These are phyloP conservation scores for Sitophilus oryzae DNA, from an alignment of 1,140 invertebrate species.

Conservation along the genomic window DNA sequence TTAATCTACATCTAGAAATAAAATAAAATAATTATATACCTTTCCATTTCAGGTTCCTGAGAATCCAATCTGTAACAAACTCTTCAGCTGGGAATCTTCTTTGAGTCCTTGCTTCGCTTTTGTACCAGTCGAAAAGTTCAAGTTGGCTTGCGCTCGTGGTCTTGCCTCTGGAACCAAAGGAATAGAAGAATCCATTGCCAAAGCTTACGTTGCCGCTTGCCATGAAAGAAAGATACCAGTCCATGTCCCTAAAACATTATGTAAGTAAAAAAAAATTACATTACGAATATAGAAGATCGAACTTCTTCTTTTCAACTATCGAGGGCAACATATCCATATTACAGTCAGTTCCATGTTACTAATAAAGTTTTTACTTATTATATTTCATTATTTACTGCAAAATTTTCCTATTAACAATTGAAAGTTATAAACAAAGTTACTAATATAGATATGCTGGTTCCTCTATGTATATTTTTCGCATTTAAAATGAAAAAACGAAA, in stretches of 20 bases:
- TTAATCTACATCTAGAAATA: too few relatives aligned
- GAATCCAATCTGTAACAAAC: constrained; percentile 51
- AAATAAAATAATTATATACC: too few relatives aligned
- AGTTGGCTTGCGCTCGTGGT: constrained; percentile 61
- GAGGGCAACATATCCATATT: neutral
- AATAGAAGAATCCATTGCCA: constrained; percentile 50
- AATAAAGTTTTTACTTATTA: neutral
- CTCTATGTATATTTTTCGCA: too few relatives aligned
- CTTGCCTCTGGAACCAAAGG: constrained; percentile 45
- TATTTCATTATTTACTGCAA: neutral
- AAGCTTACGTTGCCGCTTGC: constrained; percentile 55
- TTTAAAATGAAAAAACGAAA: too few relatives aligned
- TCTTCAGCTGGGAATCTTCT: constrained; percentile 57
- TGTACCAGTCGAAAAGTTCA: constrained; percentile 45
- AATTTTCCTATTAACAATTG: too few relatives aligned
- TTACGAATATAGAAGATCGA: too few relatives aligned
- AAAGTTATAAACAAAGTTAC: constrained; percentile 7
- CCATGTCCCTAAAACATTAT: constrained; percentile 53
- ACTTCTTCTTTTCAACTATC: neutral
- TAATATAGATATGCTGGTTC: too few relatives aligned
- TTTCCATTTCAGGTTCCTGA: constrained; percentile 9
- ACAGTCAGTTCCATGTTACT: neutral
- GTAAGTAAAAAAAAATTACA: constrained; percentile 38
- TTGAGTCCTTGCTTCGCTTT: constrained; percentile 48
- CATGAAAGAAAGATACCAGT: constrained; percentile 49